Evolutionary conservation across 2,888 invertebrate genomes (phyloP).

Genomic region (Isoperla grammatica): DNA sequence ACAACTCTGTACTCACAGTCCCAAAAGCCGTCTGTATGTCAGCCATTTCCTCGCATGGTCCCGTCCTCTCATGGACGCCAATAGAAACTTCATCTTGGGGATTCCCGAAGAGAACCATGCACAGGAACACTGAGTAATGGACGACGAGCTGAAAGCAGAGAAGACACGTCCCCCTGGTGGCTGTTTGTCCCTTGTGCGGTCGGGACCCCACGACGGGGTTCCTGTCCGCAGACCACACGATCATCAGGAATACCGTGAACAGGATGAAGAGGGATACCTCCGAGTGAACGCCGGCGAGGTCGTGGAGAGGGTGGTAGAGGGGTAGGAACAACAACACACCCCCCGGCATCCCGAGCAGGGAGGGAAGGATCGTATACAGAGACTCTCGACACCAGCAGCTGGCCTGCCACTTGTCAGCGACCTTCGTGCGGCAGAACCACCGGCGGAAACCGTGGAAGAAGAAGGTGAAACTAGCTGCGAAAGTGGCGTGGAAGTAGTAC

Average conservation of each 20-base stretch:
- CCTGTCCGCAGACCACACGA: slow-evolving; percentile 58
- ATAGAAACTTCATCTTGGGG: slow-evolving; percentile 62
- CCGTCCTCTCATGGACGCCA: slow-evolving; percentile 70
- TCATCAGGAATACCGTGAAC: slow-evolving; percentile 52
- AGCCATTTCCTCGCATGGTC: slow-evolving; percentile 59
- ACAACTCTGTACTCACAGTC: too few species aligned
- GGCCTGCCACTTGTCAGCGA: slow-evolving; percentile 53
- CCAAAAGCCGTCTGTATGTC: slow-evolving; percentile 61
- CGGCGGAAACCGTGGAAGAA: slow-evolving; percentile 57
- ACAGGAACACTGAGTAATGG: slow-evolving; percentile 60
- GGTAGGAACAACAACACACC: slow-evolving; percentile 66
- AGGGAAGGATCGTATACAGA: slow-evolving; percentile 52
- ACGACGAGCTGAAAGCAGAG: slow-evolving; percentile 45
- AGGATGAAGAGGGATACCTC: slow-evolving; percentile 66
- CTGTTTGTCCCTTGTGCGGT: slow-evolving; percentile 12
- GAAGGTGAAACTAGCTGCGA: slow-evolving; percentile 65
- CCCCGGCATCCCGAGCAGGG: slow-evolving; percentile 63
- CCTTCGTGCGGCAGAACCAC: slow-evolving; percentile 46
- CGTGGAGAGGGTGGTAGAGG: slow-evolving; percentile 72
- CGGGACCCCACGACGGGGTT: slow-evolving; percentile 22
- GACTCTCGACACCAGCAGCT: slow-evolving; percentile 51
- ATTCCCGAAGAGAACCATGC: slow-evolving; percentile 57
- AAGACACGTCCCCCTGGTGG: slow-evolving; percentile 13
- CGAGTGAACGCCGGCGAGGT: slow-evolving; percentile 59
- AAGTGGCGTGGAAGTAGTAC: slow-evolving; percentile 74